Evolutionary conservation across 2,797 vertebrate genomes (phyloP), one percentile per base, ranked within the genome.

Genomic region (Kryptolebias ocellatus): DNA sequence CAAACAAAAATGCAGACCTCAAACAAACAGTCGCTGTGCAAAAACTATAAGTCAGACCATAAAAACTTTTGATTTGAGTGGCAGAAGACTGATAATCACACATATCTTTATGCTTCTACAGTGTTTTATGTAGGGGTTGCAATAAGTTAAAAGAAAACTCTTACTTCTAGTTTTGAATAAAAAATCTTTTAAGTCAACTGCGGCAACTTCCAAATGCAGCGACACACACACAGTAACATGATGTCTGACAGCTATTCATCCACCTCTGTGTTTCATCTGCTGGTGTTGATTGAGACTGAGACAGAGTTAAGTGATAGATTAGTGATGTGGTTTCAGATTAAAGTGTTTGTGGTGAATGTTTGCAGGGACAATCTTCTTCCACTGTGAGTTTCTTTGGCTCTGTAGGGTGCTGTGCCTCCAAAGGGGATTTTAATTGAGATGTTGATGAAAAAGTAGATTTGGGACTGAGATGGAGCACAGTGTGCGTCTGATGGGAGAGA

Each of bases 401-500:
- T 47, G 69, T 70, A 72, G 87, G 88, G 84, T 31, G 67, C 64
- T 37, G 39, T 52, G 67, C 91, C 94, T 94, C 93, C 93, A 93
- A 88, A 87, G 83, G 89, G 20, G 70, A 81, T 84, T 93, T 91
- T 95, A 97, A 96, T 96, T 96, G 93, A 94, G 93, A 89, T 79
- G 80, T 79, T 85, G 83, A 78, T 83, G 70, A 88, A 77, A 83
- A 54, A 81, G 82, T 83, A 86, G 60, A 67, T 83, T 50, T 80
- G 84, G 68, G 79, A 80, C 72, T 37, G 64, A 67, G 64, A 79
- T 68, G 64, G 72, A 71, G 84, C 82, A 79, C 81, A 76, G 87
- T 85, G 67, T 86, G 89, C 71, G 78, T 78, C 80, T 83, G 82
- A 87, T 93, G 87, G 83, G 63, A 83, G 68, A 84, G 74, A 76